These are phyloP conservation scores for Cantharis nigra DNA, from an alignment of 2,888 invertebrate genomes.

Conservation along the genomic window DNA sequence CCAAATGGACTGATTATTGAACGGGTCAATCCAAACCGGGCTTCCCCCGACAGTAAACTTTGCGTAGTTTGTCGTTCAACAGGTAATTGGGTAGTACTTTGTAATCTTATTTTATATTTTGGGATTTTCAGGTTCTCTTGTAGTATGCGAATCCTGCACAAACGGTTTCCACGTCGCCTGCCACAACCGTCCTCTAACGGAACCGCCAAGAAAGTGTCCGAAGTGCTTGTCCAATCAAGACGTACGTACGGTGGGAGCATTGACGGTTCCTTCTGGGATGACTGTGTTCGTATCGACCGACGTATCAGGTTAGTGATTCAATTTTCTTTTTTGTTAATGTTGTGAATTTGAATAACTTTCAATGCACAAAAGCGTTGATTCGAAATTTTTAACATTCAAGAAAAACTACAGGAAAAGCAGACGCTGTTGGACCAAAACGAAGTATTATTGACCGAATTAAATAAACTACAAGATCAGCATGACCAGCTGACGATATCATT, in stretches of 20 bases:
- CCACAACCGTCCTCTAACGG: slow-evolving; percentile 57
- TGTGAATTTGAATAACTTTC: slow-evolving; percentile 11
- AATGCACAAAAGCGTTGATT: slow-evolving; percentile 19
- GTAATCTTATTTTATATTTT: not conserved
- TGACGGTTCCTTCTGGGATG: slow-evolving; percentile 50
- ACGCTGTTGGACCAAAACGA: slow-evolving; percentile 51
- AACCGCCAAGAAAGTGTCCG: slow-evolving; percentile 57
- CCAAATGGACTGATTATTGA: slow-evolving; percentile 61
- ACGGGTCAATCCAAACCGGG: slow-evolving; percentile 54
- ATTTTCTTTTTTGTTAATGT: slow-evolving; percentile 14
- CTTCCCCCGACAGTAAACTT: slow-evolving; percentile 49
- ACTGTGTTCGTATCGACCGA: slow-evolving; percentile 47
- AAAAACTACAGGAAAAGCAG: slow-evolving; percentile 53
- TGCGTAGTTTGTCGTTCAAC: slow-evolving; percentile 58
- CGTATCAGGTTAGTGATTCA: slow-evolving; percentile 47
- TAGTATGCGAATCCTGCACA: slow-evolving; percentile 58
- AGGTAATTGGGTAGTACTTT: slow-evolving; percentile 45
- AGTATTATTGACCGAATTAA: slow-evolving; percentile 50
- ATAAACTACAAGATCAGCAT: slow-evolving; percentile 53
- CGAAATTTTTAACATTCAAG: slow-evolving; percentile 44
- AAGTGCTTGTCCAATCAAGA: slow-evolving; percentile 54
- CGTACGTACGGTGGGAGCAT: slow-evolving; percentile 45
- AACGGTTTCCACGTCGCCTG: slow-evolving; percentile 60
- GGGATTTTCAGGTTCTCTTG: slow-evolving; percentile 51
- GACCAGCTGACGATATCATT: slow-evolving; percentile 54